phyloP scores from a whole-genome alignment of 2,888 invertebrate species.

The Phortica magna region DNA sequence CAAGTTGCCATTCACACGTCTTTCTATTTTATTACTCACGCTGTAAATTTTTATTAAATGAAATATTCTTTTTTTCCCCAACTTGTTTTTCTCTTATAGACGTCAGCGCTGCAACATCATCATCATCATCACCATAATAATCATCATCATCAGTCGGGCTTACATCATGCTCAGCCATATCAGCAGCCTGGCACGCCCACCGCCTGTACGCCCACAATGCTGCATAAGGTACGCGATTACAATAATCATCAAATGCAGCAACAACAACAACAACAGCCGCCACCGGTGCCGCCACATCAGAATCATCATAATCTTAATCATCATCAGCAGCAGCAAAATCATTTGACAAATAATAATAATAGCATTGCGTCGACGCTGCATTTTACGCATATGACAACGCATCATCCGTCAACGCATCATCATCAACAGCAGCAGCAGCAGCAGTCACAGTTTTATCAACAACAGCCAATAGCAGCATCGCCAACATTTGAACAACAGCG shows the following conservation, averaged over 20 bases:
- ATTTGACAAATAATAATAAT: constrained; percentile 47
- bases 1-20: too few relatives aligned
- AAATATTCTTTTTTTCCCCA: neutral
- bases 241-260: constrained; percentile 38
- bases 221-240: constrained; percentile 64
- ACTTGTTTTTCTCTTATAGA: neutral
- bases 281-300: constrained; percentile 74
- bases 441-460: constrained; percentile 44
- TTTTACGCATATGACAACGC: constrained; percentile 39
- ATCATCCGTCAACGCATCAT: constrained; percentile 53
- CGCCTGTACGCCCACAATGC: constrained; percentile 67
- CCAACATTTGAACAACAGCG: constrained; percentile 73
- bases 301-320: constrained; percentile 38
- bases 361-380: constrained; percentile 49
- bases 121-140: constrained; percentile 24
- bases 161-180: constrained; percentile 74
- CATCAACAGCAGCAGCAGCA: constrained; percentile 55
- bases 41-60: too few relatives aligned
- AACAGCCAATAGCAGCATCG: constrained; percentile 57
- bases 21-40: neutral
- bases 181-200: constrained; percentile 69
- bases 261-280: constrained; percentile 53
- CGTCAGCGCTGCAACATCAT: constrained; percentile 56
- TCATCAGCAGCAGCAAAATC: constrained; percentile 49
- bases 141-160: constrained; percentile 50